Conservation (phyloP, 2,797 vertebrate species). For the Anguilla obscura region DNA sequence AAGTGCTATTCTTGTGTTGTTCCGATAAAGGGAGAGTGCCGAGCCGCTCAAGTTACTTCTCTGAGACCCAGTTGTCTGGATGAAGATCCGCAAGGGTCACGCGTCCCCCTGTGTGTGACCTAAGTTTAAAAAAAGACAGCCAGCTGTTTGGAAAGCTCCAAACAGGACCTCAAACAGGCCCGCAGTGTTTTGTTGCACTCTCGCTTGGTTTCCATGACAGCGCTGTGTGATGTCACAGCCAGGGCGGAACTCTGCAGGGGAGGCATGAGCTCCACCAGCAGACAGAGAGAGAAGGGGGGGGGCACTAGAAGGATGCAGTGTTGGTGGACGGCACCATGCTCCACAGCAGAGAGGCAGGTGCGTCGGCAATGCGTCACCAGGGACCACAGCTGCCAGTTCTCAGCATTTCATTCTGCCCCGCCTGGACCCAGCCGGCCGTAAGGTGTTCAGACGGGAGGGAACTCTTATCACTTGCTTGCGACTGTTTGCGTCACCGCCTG, state of each 20-base stretch:
- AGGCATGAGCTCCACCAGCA: conserved; percentile 52
- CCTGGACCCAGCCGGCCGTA: not conserved
- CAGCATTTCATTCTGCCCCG: not conserved
- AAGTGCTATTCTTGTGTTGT: not conserved
- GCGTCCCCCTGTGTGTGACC: not conserved
- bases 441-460: not conserved
- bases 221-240: conserved; percentile 25
- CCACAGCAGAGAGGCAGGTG: not conserved
- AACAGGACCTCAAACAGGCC: conserved; percentile 5
- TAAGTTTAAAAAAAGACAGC: conserved; percentile 26
- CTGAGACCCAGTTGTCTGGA: not conserved
- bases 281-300: conserved; percentile 51
- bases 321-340: not conserved
- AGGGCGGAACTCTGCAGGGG: not conserved
- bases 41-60: not conserved
- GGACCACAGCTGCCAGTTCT: not conserved
- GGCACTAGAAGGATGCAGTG: not conserved
- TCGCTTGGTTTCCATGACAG: conserved; percentile 27
- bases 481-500: not conserved
- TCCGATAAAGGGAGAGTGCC: not conserved
- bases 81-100: not conserved
- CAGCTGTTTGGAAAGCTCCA: conserved; percentile 28
- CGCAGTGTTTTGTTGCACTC: conserved; percentile 28
- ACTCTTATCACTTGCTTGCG: not conserved
- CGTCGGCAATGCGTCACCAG: not conserved